Base-by-base conservation (phyloP, 2,888 invertebrate species). In the Acronicta aceris region DNA sequence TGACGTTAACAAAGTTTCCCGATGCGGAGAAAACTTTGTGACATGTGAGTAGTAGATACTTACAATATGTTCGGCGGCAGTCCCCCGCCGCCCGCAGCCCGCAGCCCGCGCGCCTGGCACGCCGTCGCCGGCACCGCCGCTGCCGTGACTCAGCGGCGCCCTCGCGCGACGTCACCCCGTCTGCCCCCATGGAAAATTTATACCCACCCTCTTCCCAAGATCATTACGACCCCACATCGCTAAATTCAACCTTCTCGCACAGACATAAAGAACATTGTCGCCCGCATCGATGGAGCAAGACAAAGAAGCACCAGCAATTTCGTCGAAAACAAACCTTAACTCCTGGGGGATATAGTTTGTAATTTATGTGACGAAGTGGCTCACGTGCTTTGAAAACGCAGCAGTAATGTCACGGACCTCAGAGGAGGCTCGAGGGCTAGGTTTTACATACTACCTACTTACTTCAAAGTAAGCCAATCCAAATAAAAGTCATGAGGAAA, bases 1-100 rank as follows among this genome's bases (percentile, higher is more conserved):
- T 94, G 93, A 94, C 93, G 93, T 91, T 94, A 93, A 93, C 94
- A 94, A 94, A 94, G 94, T 94, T 94, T 94, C 87, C 87, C 90
- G 91, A 93, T 93, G 92, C 91, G 91, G 91, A 91, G 93, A 92
- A 93, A 94, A 94, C 93, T 94, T 94, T 92, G 93, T 93, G 94
- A 94, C 94, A 94, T 94, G 94, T 94, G 94, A 93, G 94, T 87
- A 88, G 91, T 92, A 89, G 89, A 90, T 93, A 93, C 92, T 93
- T 93, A 91, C 91, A 90, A 92, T 93, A 93, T 93, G 90, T 91
- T 89, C 83, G 76, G 83, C 76, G 78, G 81, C 81, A 80, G 81
- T 77, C 74, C 69, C 79, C 74, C 73, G 65, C 77, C 80, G 85
- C 48, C 56, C 48, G 65, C 77, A 81, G 85, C 48, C 56, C 48